Base-by-base conservation (phyloP, 2,888 invertebrate genomes). In the Geotrupes spiniger region DNA sequence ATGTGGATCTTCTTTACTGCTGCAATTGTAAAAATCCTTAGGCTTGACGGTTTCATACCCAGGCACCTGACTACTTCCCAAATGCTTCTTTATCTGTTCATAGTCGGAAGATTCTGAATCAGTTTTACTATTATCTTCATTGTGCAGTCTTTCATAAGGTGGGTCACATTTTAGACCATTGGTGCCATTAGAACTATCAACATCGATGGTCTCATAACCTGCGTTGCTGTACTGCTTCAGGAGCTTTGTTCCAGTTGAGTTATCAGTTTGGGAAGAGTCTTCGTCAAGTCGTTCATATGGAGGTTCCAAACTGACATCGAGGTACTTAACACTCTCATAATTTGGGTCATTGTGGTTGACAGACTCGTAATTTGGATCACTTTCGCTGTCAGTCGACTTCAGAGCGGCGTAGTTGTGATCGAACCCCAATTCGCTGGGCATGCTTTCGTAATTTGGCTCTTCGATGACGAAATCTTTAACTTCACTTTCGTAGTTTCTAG, bases 271-370 rank as follows among this genome's bases (percentile, higher is more conserved):
- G 14, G 56, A 55, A 28, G 62, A 62, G 47, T 65, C 63, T 10
- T 66, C 67, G 42, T 69, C 69, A 38, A 77, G 73, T 9, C 84
- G 73, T 59, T 78, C 78, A 62, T 86, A 86, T 51, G 86, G 86
- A 0, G 86, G 85, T 39, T 87, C 85, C 42, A 84, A 84, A 49
- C 72, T 74, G 1, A 81, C 66, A 50, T 83, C 84, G 61, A 83
- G 78, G 70, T 87, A 88, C 57, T 85, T 85, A 0, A 90, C 88
- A 56, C 87, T 89, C 67, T 90, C 89, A 63, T 90, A 90, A 67
- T 89, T 89, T 0, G 89, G 88, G 75, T 89, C 85, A 37, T 77
- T 78, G 39, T 82, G 81, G 42, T 77, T 76, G 0, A 85, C 84
- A 1, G 83, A 83, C 61, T 85, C 85, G 60, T 85, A 85, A 65